phyloP scores from a whole-genome alignment of 2,888 invertebrate genomes.

The Orchesella flavescens region DNA sequence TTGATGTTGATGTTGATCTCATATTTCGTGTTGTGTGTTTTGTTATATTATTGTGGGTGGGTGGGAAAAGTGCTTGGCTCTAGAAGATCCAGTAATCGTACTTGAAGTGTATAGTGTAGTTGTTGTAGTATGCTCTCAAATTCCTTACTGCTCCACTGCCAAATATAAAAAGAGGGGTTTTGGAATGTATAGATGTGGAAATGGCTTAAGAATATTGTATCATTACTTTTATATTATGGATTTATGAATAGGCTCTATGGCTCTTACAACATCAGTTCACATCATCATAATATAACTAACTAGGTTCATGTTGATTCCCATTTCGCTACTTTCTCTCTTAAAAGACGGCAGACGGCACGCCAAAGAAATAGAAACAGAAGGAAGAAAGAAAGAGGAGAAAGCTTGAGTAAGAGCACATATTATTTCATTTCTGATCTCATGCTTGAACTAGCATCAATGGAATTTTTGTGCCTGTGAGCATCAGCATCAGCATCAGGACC shows the following conservation, averaged over 20 bases:
- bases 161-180: too few species aligned
- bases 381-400: conserved; percentile 28
- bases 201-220: conserved; percentile 1
- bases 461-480: conserved; percentile 38
- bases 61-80: neutral
- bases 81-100: neutral
- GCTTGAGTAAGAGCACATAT: neutral
- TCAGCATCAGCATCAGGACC: neutral
- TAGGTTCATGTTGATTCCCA: neutral
- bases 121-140: neutral
- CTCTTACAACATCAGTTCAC: neutral
- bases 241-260: conserved; percentile 5
- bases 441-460: conserved; percentile 49
- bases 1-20: conserved; percentile 1
- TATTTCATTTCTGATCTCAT: conserved; percentile 55
- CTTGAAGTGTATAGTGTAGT: neutral
- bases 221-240: conserved; percentile 27
- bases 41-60: neutral
- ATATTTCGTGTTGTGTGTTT: neutral
- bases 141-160: neutral
- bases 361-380: neutral
- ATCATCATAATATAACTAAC: neutral
- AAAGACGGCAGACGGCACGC: too few species aligned
- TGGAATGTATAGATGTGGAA: neutral
- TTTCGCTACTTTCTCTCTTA: too few species aligned